These are phyloP conservation scores for Cyprinella venusta DNA, from an alignment of 2,797 vertebrate genomes.

Conservation along the genomic window DNA sequence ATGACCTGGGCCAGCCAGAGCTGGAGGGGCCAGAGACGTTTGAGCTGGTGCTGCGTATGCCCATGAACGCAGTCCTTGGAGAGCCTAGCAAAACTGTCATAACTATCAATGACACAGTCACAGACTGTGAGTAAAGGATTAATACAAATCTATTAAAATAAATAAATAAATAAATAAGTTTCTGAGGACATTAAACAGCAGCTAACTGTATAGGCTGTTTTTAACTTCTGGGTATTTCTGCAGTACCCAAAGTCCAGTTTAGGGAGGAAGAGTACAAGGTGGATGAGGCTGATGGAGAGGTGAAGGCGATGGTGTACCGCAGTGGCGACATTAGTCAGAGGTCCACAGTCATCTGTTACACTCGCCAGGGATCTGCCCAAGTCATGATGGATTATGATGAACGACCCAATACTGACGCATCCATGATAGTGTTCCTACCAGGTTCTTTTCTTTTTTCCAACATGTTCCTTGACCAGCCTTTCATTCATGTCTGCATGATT, in stretches of 20 bases:
- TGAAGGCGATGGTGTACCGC: constrained; percentile 76
- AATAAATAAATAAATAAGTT: background rate
- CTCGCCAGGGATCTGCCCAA: constrained; percentile 84
- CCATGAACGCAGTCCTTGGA: constrained; percentile 82
- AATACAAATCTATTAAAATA: background rate
- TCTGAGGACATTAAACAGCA: background rate
- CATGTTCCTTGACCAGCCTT: background rate
- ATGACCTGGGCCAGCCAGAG: constrained; percentile 84
- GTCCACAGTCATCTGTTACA: constrained; percentile 81
- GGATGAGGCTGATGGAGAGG: constrained; percentile 80
- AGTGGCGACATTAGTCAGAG: constrained; percentile 79
- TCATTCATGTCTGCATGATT: background rate
- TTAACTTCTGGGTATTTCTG: constrained; percentile 13
- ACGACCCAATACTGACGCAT: constrained; percentile 82
- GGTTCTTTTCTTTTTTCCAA: constrained; percentile 64
- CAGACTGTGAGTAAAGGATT: constrained; percentile 76
- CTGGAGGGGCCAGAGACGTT: constrained; percentile 85
- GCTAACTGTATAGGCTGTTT: background rate
- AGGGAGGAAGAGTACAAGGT: constrained; percentile 78
- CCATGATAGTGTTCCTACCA: constrained; percentile 81
- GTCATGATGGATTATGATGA: constrained; percentile 86
- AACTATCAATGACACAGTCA: constrained; percentile 82
- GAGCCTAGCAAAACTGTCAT: constrained; percentile 85
- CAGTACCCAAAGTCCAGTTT: constrained; percentile 85
- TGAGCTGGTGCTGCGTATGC: constrained; percentile 85